Base-by-base conservation (phyloP, 2,888 invertebrate species). In the Melitaea athalia region DNA sequence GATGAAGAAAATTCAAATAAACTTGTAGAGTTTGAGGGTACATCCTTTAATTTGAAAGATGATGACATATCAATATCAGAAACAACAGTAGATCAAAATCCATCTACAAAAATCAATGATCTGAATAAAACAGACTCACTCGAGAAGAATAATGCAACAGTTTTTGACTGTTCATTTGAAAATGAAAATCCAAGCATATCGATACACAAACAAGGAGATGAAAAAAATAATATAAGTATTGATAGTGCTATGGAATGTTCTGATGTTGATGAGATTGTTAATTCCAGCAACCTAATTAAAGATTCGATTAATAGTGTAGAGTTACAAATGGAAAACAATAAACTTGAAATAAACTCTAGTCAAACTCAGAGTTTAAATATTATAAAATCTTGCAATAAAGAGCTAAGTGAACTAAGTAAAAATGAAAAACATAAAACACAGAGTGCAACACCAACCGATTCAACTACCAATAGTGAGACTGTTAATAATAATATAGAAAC, bases 1-100 rank as follows among this genome's bases (percentile, higher is more conserved):
- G 88, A 86, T 49, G 86, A 87, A 15, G 87, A 86, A 70, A 73
- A 65, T 47, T 47, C 43, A 24, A 64, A 71, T 42, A 74, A 71
- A 45, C 15, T n/a, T 15, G n/a, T 78, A 43, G 69, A 82, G 33
- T 74, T 68, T 63, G 75, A 69, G 33, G 70, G 69, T 62, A 64
- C 71, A 6, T 69, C 73, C 55, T 57, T 68, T 55, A 72, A 74
- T 65, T 69, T 73, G 53, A 61, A 63, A 68, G 55, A 63, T 17
- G 62, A 70, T 60, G 74, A 72, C 64, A 60, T 72, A 52, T 74
- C 73, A 7, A 67, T 73, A 17, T 55, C 73, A 6, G 73, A 74
- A 55, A 71, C 67, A 15, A 62, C 47, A 49, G n/a, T 49, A 14
- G 47, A 49, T n/a, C n/a, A n/a, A 49, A n/a, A 49, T n/a, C 5